Percentiles rank a stretch among this genome's conserved stretches.
Conservation (phyloP, 2,797 vertebrate species). For the Brachyrhaphis roseni region DNA sequence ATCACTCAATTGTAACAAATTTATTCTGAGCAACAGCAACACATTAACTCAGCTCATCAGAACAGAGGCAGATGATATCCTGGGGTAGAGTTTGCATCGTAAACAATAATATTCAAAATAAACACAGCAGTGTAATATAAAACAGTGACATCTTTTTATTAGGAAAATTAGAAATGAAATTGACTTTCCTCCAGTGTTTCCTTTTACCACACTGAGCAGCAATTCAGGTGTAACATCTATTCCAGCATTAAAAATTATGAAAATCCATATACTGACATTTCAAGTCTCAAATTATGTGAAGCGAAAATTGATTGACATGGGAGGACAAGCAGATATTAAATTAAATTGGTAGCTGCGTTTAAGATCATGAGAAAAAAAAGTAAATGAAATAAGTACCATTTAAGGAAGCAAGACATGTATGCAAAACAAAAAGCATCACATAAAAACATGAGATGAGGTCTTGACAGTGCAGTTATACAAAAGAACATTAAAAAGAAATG, state of each 20-base stretch:
- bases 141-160: conserved; percentile 19
- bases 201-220: conserved; percentile 56
- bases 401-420: conserved; percentile 28
- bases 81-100: background rate
- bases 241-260: conserved; percentile 63
- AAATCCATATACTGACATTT: conserved; percentile 12
- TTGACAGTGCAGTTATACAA: conserved; percentile 27
- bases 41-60: background rate
- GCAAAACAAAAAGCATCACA: conserved; percentile 39
- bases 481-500: background rate
- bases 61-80: background rate
- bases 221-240: conserved; percentile 77
- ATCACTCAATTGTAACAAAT: background rate
- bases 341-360: background rate
- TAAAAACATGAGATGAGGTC: conserved; percentile 35
- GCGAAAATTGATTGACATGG: conserved; percentile 33
- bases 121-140: background rate
- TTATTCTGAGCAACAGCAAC: background rate
- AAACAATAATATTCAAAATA: background rate
- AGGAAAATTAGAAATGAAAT: conserved; percentile 17
- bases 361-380: background rate
- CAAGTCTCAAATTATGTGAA: conserved; percentile 37
- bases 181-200: conserved; percentile 13
- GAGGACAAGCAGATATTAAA: conserved; percentile 25
- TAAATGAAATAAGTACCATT: conserved; percentile 39